Conservation (phyloP, 2,797 vertebrate species). For the Chlorospingus semifuscus region DNA sequence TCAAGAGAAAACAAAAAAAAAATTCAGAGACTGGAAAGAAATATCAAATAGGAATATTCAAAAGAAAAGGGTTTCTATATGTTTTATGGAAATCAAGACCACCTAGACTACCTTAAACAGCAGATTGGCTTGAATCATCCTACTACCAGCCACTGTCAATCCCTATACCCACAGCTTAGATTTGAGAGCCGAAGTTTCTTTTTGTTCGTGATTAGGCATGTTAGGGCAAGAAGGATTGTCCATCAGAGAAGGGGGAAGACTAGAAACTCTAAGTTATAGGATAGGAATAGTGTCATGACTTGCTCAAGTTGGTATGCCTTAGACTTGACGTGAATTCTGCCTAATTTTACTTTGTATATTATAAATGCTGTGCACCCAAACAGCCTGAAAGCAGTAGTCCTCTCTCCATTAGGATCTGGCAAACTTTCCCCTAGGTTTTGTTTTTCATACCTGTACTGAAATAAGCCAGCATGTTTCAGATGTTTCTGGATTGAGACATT, state of each 20-base stretch:
- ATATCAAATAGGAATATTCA: neutral
- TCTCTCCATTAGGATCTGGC: neutral
- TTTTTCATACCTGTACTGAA: neutral
- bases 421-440: neutral
- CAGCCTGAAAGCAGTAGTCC: neutral
- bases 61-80: neutral
- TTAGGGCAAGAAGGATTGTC: neutral
- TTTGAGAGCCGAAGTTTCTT: neutral
- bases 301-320: neutral
- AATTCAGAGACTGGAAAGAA: neutral
- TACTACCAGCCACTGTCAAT: neutral
- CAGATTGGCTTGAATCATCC: neutral
- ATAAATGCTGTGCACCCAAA: accelerated
- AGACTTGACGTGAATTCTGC: neutral
- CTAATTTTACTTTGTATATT: neutral
- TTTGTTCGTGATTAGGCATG: neutral
- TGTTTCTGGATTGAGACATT: neutral
- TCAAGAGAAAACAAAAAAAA: neutral
- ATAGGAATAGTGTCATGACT: neutral
- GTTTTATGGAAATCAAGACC: neutral
- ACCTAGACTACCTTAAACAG: neutral
- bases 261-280: neutral
- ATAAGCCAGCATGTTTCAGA: neutral
- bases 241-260: neutral
- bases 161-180: neutral